Percentiles rank a stretch among this genome's conserved stretches.
phyloP scores from a whole-genome alignment of 2,113 vertebrate genomes.

The Syrmaticus mikado region DNA sequence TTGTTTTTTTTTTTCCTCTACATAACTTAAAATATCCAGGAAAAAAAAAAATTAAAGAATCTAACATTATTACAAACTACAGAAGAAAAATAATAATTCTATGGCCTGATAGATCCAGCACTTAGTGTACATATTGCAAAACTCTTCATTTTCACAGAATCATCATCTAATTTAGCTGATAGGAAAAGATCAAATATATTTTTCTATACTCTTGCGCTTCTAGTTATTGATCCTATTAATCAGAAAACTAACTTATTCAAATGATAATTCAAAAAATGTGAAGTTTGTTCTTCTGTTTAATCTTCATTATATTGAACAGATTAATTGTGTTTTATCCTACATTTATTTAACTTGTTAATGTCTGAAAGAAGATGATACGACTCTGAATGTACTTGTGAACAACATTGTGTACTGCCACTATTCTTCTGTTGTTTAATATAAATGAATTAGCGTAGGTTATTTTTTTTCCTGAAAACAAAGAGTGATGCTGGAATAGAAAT shows the following conservation, averaged over 20 bases:
- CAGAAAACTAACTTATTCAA: neutral
- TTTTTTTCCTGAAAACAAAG: neutral
- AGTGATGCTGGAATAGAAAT: neutral
- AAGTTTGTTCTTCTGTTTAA: neutral
- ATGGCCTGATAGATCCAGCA: slow-evolving; percentile 24
- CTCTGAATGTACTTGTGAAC: neutral
- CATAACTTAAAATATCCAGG: neutral
- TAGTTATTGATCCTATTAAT: slow-evolving; percentile 36
- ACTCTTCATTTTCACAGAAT: neutral
- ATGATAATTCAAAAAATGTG: neutral
- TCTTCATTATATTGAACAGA: neutral
- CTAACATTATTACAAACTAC: neutral
- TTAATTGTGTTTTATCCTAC: neutral
- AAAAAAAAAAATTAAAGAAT: slow-evolving; percentile 49
- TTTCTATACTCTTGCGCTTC: neutral
- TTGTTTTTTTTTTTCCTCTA: neutral
- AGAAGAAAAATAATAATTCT: slow-evolving; percentile 5
- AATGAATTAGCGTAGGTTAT: neutral
- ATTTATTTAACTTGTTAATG: neutral
- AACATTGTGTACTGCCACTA: neutral
- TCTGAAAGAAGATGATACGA: neutral
- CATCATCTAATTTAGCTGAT: neutral
- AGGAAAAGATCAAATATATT: neutral
- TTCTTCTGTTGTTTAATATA: neutral
- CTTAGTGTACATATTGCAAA: neutral